Conservation (phyloP, 2,888 invertebrate genomes). For the Pterobdella sp. region DNA sequence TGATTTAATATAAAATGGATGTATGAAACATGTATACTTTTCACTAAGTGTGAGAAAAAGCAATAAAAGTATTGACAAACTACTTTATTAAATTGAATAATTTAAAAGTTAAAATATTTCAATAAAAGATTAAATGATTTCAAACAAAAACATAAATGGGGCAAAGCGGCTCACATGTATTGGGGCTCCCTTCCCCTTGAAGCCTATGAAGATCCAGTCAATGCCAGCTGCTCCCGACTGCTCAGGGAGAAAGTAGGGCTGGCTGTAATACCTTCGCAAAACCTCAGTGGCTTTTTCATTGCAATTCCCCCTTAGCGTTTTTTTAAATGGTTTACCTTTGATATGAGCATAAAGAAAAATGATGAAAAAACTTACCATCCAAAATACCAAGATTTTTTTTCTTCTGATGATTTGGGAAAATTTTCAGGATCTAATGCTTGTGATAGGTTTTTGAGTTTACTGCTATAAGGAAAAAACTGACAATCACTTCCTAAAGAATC, state of each 20-base stretch:
- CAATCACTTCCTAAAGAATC: conserved; percentile 55
- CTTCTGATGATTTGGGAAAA: conserved; percentile 56
- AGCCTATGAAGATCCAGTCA: conserved; percentile 96
- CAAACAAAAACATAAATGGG: conserved; percentile 8
- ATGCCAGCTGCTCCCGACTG: conserved; percentile 78
- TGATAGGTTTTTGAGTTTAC: conserved; percentile 67
- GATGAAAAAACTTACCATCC: conserved; percentile 58
- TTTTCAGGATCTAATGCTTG: conserved; percentile 76
- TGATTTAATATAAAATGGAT: too few species aligned
- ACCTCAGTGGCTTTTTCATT: conserved; percentile 70
- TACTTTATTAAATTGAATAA: too few species aligned
- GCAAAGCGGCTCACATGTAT: conserved; percentile 65
- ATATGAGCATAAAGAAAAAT: not conserved
- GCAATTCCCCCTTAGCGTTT: conserved; percentile 82
- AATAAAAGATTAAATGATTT: too few species aligned
- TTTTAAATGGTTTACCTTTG: not conserved
- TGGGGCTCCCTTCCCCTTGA: conserved; percentile 83
- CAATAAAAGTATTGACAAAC: too few species aligned
- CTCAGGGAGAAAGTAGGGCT: conserved; percentile 78
- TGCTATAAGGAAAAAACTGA: conserved; percentile 86
- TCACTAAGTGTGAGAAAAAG: too few species aligned
- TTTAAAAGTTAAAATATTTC: conserved; percentile 13
- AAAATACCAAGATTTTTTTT: conserved; percentile 61
- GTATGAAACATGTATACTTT: too few species aligned
- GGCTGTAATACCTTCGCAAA: conserved; percentile 61